These are phyloP conservation scores for Timema cristinae DNA, from an alignment of 2,888 invertebrate genomes.

Conservation along the genomic window DNA sequence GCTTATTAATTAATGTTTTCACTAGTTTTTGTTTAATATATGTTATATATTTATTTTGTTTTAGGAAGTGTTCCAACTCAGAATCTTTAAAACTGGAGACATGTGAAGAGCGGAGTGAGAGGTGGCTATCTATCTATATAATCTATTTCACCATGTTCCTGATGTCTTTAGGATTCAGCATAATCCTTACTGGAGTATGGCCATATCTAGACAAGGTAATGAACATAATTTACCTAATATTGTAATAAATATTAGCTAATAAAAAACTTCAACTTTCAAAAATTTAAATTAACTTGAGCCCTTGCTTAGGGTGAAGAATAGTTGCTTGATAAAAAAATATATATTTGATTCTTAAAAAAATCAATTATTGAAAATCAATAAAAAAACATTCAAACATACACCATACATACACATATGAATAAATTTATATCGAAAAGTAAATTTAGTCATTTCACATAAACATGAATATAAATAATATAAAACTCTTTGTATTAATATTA, in stretches of 20 bases:
- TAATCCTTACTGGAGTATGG: slow-evolving; percentile 83
- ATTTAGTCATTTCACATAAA: too few species aligned
- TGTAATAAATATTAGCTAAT: slow-evolving; percentile 17
- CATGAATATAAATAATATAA: too few species aligned
- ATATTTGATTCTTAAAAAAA: too few species aligned
- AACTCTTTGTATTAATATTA: too few species aligned
- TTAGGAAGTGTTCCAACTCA: too few species aligned
- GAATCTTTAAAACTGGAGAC: slow-evolving; percentile 56
- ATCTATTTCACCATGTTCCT: slow-evolving; percentile 89
- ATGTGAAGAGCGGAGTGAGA: slow-evolving; percentile 57
- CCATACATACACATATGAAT: too few species aligned
- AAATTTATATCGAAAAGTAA: too few species aligned
- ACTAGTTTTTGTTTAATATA: too few species aligned
- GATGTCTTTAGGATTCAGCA: slow-evolving; percentile 84
- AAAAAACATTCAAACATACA: too few species aligned
- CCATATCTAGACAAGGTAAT: slow-evolving; percentile 79
- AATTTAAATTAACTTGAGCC: not conserved
- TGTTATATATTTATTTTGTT: too few species aligned
- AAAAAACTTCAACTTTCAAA: not conserved
- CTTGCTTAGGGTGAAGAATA: not conserved
- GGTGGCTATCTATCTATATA: slow-evolving; percentile 75
- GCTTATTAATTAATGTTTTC: too few species aligned
- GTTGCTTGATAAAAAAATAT: not conserved
- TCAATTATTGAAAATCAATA: too few species aligned
- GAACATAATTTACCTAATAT: not conserved